phyloP scores from a whole-genome alignment of 2,888 invertebrate genomes.

The Pemphredon lugubris region DNA sequence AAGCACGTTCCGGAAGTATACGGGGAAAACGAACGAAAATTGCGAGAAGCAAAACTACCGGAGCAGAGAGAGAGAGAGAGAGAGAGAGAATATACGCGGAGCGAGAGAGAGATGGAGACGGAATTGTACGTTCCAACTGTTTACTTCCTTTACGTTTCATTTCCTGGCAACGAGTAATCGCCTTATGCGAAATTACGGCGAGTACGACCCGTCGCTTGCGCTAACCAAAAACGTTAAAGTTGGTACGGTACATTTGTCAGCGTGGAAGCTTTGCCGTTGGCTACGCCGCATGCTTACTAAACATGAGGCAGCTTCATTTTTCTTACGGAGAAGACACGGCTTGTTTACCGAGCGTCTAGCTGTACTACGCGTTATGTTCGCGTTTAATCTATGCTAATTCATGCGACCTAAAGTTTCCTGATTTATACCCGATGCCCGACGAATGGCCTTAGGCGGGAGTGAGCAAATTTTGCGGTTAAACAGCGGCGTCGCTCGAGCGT shows the following conservation, averaged over 20 bases:
- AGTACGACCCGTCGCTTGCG: slow-evolving; percentile 16
- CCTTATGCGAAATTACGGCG: slow-evolving; percentile 48
- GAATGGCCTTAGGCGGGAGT: too few species aligned
- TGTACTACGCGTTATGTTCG: slow-evolving; percentile 1
- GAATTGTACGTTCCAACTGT: slow-evolving; percentile 37
- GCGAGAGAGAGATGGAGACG: slow-evolving; percentile 24
- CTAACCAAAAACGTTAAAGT: slow-evolving; percentile 30
- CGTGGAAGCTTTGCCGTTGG: slow-evolving; percentile 17
- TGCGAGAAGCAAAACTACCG: slow-evolving; percentile 40
- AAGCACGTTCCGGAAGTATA: slow-evolving; percentile 58
- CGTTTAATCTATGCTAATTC: slow-evolving; percentile 2
- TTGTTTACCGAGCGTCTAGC: slow-evolving; percentile 3
- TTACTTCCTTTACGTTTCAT: slow-evolving; percentile 48
- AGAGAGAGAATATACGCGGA: background rate
- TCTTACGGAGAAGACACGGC: background rate
- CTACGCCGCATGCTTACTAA: slow-evolving; percentile 1
- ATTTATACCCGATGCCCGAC: too few species aligned
- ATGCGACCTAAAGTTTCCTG: background rate
- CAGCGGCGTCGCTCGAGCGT: too few species aligned
- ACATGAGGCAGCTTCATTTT: background rate
- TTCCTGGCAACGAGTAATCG: slow-evolving; percentile 42
- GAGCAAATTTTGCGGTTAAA: too few species aligned
- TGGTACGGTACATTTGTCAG: slow-evolving; percentile 5
- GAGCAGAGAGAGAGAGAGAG: background rate
- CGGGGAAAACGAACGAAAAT: slow-evolving; percentile 50